A percentile compares a stretch with the other conserved stretches of the same genome.
Conservation (phyloP, 2,888 invertebrate species). For the Chloroclystis v-ata region DNA sequence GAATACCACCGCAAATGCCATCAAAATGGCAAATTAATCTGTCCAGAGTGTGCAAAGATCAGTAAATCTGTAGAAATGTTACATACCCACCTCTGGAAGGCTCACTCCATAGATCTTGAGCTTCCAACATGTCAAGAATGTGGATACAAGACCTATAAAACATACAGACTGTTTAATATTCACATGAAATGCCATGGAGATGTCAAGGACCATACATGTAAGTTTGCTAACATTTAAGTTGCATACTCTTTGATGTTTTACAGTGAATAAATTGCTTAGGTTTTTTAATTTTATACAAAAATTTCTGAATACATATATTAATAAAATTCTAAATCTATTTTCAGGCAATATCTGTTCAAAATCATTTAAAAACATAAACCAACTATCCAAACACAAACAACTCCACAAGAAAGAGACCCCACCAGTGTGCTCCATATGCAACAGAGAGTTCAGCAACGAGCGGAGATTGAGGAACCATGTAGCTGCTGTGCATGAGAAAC, state of each 20-base stretch:
- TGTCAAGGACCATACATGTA: slow-evolving; percentile 79
- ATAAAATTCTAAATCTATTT: neutral
- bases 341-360: slow-evolving; percentile 82
- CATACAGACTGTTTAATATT: slow-evolving; percentile 83
- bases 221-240: slow-evolving; percentile 31
- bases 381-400: slow-evolving; percentile 86
- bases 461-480: slow-evolving; percentile 75
- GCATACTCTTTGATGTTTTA: too few relatives aligned
- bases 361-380: slow-evolving; percentile 87
- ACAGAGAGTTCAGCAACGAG: slow-evolving; percentile 75
- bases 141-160: slow-evolving; percentile 83
- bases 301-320: too few relatives aligned
- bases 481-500: slow-evolving; percentile 81
- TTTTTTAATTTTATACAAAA: too few relatives aligned
- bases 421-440: slow-evolving; percentile 78
- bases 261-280: too few relatives aligned
- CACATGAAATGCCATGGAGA: slow-evolving; percentile 87
- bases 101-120: slow-evolving; percentile 87
- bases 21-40: slow-evolving; percentile 66
- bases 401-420: slow-evolving; percentile 71
- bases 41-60: slow-evolving; percentile 81
- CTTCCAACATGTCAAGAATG: slow-evolving; percentile 86
- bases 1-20: slow-evolving; percentile 83
- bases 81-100: slow-evolving; percentile 88
- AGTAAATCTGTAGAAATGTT: slow-evolving; percentile 81